Base-by-base conservation (phyloP, 1,140 invertebrate genomes). In the Apis mellifera region DNA sequence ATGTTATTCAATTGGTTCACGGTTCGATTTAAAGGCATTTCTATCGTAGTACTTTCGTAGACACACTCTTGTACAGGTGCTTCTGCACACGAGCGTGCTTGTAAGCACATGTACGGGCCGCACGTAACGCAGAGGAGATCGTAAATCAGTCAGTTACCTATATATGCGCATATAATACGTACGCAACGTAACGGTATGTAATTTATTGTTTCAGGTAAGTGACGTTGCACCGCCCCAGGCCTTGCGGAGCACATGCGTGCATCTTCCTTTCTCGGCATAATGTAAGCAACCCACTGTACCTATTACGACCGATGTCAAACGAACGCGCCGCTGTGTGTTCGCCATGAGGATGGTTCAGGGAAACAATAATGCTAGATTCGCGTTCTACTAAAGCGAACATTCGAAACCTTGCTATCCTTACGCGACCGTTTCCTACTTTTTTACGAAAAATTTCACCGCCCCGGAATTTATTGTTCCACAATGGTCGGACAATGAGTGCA, bases 121-220 rank as follows among this genome's bases (percentile, higher is more conserved):
- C 83, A 86, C 86, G 88, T 90, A 90, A 89, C 88, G 83, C 86
- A 82, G 79, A 76, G 88, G 70, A 79, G 86, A 81, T 88, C 89
- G 89, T 93, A 93, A 92, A 92, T 92, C 90, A 92, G 90, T 88
- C 83, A 82, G 89, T 86, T 91, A 92, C 89, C 89, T 90, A 81
- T 72, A 89, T 92, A 88, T 89, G 78, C 84, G 80, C 86, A 88
- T 91, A 90, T 91, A 92, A 91, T 93, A 91, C 89, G 85, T 92
- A 91, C 90, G 89, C 86, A 90, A 85, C 90, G 90, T 94, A 94
- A 94, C 91, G 89, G 90, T 91, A 89, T 92, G 90, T 92, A 92
- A 94, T 94, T 94, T 94, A 94, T 94, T 94, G 93, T 94, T 94
- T 93, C 93, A 94, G 93, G 94, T 94, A 94, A 94, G 94, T 94